These are phyloP conservation scores for Guaruba guarouba DNA, from an alignment of 2,113 vertebrate species.

Conservation along the genomic window DNA sequence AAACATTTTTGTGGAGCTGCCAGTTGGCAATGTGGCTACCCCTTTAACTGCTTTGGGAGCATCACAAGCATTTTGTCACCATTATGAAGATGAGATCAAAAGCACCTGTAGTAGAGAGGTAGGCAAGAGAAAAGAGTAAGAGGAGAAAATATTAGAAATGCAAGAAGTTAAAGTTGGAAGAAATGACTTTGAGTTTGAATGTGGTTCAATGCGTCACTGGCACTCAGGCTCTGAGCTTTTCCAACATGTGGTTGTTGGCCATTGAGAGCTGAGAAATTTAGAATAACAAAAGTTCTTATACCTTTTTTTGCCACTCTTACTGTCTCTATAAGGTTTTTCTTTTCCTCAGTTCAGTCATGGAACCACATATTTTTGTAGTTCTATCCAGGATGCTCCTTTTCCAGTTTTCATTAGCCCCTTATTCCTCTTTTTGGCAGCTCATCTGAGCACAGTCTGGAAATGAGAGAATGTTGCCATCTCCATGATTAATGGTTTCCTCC, in stretches of 20 bases:
- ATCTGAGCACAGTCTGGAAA: background rate
- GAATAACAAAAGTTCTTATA: background rate
- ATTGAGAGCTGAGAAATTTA: background rate
- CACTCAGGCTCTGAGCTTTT: background rate
- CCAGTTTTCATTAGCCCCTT: background rate
- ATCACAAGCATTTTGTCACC: background rate
- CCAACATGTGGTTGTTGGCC: background rate
- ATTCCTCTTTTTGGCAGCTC: background rate
- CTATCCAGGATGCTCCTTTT: background rate
- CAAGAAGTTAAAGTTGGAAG: background rate
- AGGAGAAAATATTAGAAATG: background rate
- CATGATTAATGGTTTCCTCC: conserved; percentile 69
- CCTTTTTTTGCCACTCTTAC: background rate
- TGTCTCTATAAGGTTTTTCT: background rate
- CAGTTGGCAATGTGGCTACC: background rate
- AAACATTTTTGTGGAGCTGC: background rate
- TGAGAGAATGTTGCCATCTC: conserved; percentile 47
- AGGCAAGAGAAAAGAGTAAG: background rate
- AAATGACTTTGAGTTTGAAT: background rate
- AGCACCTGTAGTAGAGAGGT: background rate
- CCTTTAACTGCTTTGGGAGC: background rate
- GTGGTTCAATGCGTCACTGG: background rate
- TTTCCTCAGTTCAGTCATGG: background rate
- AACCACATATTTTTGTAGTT: background rate
- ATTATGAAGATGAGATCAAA: background rate